phyloP scores from a whole-genome alignment of 2,888 invertebrate species.

The Sinelater perroti region DNA sequence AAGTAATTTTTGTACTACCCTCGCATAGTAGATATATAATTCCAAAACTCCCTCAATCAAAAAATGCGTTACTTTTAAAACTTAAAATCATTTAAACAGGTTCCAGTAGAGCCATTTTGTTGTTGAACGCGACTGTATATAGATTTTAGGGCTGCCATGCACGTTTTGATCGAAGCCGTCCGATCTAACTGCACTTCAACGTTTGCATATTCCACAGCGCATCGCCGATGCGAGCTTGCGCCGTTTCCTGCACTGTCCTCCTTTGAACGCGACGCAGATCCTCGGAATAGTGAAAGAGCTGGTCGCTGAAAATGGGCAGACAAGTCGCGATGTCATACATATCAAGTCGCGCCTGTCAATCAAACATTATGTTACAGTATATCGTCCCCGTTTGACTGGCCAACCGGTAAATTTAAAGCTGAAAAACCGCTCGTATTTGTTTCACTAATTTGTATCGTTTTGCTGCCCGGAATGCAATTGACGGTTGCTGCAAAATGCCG shows the following conservation, averaged over 20 bases:
- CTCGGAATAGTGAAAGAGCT: conserved; percentile 31
- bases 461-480: conserved; percentile 11
- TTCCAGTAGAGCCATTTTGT: too few relatives aligned
- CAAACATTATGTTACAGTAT: conserved; percentile 50
- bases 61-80: too few relatives aligned
- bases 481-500: not conserved
- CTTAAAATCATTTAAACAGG: too few relatives aligned
- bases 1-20: too few relatives aligned
- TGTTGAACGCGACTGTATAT: too few relatives aligned
- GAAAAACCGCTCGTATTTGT: conserved; percentile 54
- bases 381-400: conserved; percentile 49
- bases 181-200: too few relatives aligned
- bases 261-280: conserved; percentile 29
- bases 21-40: too few relatives aligned
- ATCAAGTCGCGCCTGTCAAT: conserved; percentile 52
- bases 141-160: too few relatives aligned
- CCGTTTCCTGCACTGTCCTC: conserved; percentile 6
- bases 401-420: conserved; percentile 53
- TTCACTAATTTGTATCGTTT: conserved; percentile 47
- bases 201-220: too few relatives aligned
- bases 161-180: too few relatives aligned
- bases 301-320: conserved; percentile 32
- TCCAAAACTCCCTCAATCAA: too few relatives aligned
- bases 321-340: conserved; percentile 43
- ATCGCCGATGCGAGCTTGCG: too few relatives aligned